Base-by-base conservation (phyloP, 2,113 vertebrate genomes). In the Odontesthes bonariensis region DNA sequence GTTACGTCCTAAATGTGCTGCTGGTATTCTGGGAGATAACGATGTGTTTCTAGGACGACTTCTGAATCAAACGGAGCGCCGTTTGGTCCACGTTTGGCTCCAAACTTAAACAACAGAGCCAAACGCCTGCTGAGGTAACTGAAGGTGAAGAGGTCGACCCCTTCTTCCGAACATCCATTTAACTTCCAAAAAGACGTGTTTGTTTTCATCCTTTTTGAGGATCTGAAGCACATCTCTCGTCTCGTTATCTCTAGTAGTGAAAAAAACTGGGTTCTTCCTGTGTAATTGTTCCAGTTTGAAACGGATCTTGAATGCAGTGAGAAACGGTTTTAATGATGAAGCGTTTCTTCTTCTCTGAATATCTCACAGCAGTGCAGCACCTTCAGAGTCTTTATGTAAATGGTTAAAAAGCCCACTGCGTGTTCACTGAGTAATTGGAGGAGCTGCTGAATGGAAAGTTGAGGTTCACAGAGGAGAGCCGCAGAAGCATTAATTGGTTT, bases 281-380 rank as follows among this genome's bases (percentile, higher is more conserved):
- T 27, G 32, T 47, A 66, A 49, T 66, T 19, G 32, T 63, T 51
- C 52, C 42, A 33, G 58, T 33, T 73, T 31, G 19, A 19, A 23
- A 38, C 27, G 27, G 16, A 40, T 8, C 23, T 59, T 20, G 19
- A 44, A 67, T 53, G 32, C 20, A 1, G 62, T 0, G 7, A 40
- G 23, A 14, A 59, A 20, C 20, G 8, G 11, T 53, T 73, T 68
- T 73, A 72, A 76, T 35, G 51, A 81, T 49, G 66, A 44, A 12
- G 59, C 20, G 10, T 38, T 59, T 10, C 78, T 22, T 35, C 53
- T 22, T 46, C 20, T 44, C 11, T 20, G 31, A 54, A 3, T 16
- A 22, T 65, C 61, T 60, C 52, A 46, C 33, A 35, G 20, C 62
- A 3, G 53, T 9, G 54, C 52, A 17, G 70, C 57, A 52, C 40